These are phyloP conservation scores for Tylochromis polylepis DNA, from an alignment of 2,113 vertebrate species.

Conservation along the genomic window DNA sequence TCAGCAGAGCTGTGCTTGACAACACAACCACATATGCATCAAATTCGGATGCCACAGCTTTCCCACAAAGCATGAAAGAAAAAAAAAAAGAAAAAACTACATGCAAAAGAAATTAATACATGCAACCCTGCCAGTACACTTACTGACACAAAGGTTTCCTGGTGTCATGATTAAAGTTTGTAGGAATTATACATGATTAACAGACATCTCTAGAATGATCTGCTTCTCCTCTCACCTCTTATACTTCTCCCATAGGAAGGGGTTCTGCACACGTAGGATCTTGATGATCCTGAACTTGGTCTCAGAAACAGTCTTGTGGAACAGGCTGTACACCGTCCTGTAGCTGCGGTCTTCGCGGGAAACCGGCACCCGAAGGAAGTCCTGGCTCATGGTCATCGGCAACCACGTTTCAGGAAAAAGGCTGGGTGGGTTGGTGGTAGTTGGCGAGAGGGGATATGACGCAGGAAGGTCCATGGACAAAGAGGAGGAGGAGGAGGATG, in stretches of 20 bases:
- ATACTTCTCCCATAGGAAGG: conserved; percentile 99
- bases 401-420: conserved; percentile 97
- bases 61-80: background rate
- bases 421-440: conserved; percentile 77
- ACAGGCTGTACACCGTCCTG: conserved; percentile 95
- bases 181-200: background rate
- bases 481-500: conserved; percentile 57
- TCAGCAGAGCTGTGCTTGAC: background rate
- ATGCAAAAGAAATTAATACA: background rate
- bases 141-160: background rate
- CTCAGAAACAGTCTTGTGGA: conserved; percentile 98
- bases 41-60: background rate
- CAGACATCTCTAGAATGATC: background rate
- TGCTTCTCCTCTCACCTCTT: conserved; percentile 81
- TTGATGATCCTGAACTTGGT: conserved; percentile 95
- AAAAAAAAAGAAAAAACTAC: background rate
- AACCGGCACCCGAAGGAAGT: conserved; percentile 97
- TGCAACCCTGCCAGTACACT: background rate
- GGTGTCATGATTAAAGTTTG: background rate
- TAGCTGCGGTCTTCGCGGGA: conserved; percentile 94
- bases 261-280: conserved; percentile 95
- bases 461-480: conserved; percentile 59
- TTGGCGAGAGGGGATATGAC: conserved; percentile 74
- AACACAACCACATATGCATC: background rate
- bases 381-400: conserved; percentile 88